A percentile compares a stretch with the other conserved stretches of the same genome.
phyloP scores from a whole-genome alignment of 2,888 invertebrate species.

The Stenodera caucasica region DNA sequence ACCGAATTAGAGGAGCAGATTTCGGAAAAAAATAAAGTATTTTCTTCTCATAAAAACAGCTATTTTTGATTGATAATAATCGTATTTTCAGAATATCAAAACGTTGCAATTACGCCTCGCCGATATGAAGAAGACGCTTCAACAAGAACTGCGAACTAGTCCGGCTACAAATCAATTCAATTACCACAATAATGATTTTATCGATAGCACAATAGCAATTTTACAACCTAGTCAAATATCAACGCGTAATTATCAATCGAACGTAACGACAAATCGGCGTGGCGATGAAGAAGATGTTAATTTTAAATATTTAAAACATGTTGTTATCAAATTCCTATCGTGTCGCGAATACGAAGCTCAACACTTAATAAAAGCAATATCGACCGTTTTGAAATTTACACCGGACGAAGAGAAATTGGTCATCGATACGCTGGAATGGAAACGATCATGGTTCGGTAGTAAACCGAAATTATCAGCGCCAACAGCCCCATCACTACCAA shows the following conservation, averaged over 20 bases:
- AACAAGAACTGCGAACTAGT: constrained; percentile 72
- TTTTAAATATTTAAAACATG: constrained; percentile 88
- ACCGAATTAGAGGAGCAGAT: constrained; percentile 64
- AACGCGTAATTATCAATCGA: constrained; percentile 40
- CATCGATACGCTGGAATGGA: constrained; percentile 76
- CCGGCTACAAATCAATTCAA: constrained; percentile 47
- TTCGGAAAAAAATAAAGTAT: constrained; percentile 67
- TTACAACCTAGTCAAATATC: constrained; percentile 64
- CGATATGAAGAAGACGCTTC: constrained; percentile 90
- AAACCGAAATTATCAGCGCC: constrained; percentile 59
- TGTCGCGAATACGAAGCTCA: constrained; percentile 85
- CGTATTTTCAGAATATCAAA: constrained; percentile 73
- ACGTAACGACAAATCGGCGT: too few species aligned
- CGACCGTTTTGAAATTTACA: constrained; percentile 79
- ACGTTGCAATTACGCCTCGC: constrained; percentile 83
- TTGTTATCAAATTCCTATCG: constrained; percentile 89
- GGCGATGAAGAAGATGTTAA: constrained; percentile 69
- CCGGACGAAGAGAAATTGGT: constrained; percentile 86
- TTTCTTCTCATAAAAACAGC: too few species aligned
- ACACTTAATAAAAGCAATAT: constrained; percentile 85
- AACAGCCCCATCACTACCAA: constrained; percentile 61
- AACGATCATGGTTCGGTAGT: constrained; percentile 71
- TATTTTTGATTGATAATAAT: too few species aligned
- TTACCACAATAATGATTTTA: constrained; percentile 61
- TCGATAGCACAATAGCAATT: constrained; percentile 60